Conservation (phyloP, 2,797 vertebrate species). For the Morus bassanus region DNA sequence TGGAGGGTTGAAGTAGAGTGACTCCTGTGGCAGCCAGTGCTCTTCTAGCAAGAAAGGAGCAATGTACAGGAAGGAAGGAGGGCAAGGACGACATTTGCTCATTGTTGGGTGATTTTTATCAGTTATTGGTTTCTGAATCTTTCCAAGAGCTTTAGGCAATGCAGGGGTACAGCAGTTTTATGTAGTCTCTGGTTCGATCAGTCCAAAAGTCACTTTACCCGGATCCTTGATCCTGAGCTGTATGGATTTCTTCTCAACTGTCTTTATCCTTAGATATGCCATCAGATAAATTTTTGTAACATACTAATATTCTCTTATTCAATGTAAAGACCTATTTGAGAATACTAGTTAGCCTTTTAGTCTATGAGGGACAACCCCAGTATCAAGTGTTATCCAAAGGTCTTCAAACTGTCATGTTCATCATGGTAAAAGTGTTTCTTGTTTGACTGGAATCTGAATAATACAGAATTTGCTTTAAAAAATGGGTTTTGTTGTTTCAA, state of each 20-base stretch:
- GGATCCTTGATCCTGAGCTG: not conserved
- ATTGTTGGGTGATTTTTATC: accelerated
- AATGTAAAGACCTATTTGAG: not conserved
- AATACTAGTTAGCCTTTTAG: not conserved
- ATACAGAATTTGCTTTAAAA: not conserved
- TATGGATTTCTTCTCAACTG: not conserved
- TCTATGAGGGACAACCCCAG: not conserved
- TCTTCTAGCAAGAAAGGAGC: not conserved
- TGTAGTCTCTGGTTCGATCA: not conserved
- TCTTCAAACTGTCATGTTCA: not conserved
- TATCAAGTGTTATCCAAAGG: not conserved
- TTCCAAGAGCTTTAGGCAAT: not conserved
- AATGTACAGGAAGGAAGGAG: not conserved
- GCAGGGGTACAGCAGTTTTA: not conserved
- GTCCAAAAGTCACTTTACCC: not conserved
- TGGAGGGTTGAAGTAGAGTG: not conserved
- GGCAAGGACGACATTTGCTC: accelerated
- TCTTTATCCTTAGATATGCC: not conserved
- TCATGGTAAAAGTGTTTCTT: not conserved
- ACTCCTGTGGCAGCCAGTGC: not conserved
- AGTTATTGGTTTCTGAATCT: not conserved
- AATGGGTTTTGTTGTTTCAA: not conserved
- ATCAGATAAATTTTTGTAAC: not conserved
- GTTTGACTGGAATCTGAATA: not conserved
- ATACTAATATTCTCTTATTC: not conserved